Conservation (phyloP, 2,888 invertebrate species). For the Acheta domesticus region DNA sequence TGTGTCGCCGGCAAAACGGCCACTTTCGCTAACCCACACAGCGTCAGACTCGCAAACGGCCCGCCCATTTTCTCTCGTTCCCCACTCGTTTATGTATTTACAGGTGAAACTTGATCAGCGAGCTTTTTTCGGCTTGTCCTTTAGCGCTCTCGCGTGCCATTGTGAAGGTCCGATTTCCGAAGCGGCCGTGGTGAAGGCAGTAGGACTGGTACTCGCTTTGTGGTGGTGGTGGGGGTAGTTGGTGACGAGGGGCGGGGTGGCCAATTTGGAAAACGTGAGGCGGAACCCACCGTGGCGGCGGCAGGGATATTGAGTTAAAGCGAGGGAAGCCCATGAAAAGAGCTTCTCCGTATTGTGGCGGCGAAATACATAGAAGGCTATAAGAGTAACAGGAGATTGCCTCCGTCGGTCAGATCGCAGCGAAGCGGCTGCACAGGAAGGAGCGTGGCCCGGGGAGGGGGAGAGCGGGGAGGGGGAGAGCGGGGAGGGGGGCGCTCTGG, state of each 20-base stretch:
- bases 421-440: not conserved
- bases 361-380: constrained; percentile 18
- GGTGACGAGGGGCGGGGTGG: not conserved
- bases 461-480: not conserved
- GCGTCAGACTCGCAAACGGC: not conserved
- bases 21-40: too few species aligned
- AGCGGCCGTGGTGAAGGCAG: not conserved
- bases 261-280: constrained; percentile 1
- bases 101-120: not conserved
- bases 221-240: too few species aligned
- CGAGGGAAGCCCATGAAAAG: not conserved
- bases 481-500: not conserved
- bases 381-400: constrained; percentile 18
- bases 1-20: too few species aligned
- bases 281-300: not conserved
- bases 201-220: too few species aligned
- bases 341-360: not conserved
- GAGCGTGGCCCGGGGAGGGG: not conserved
- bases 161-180: constrained; percentile 1
- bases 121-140: not conserved
- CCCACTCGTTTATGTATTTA: constrained; percentile 9
- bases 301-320: constrained; percentile 2
- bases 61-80: not conserved
- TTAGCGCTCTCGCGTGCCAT: not conserved
- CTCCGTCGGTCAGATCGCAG: not conserved